Evolutionary conservation across 2,113 vertebrate genomes (phyloP).

Genomic region (Pycnonotus jocosus): DNA sequence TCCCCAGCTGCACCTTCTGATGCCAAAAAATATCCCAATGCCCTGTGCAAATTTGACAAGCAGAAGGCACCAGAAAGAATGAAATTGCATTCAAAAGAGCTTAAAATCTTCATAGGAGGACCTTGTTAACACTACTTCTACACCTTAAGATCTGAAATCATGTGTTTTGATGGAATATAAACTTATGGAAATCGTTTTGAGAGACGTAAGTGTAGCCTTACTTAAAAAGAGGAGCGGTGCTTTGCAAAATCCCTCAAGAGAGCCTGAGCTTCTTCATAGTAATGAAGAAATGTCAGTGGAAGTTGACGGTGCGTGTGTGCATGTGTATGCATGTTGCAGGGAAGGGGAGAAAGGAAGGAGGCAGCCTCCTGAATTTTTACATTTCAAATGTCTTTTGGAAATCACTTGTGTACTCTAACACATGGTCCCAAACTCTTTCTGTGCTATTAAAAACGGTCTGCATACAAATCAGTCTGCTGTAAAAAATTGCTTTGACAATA

Average conservation of each 20-base stretch:
- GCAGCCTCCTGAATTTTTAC: constrained; percentile 59
- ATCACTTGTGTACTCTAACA: constrained; percentile 61
- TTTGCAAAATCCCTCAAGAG: constrained; percentile 63
- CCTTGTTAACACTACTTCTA: constrained; percentile 51
- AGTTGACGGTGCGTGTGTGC: constrained; percentile 62
- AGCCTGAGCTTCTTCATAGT: constrained; percentile 55
- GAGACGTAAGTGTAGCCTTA: constrained; percentile 22
- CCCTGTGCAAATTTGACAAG: constrained; percentile 35
- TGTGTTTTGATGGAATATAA: constrained; percentile 60
- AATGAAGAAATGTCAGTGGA: constrained; percentile 71
- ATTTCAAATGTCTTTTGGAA: constrained; percentile 70
- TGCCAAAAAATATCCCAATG: background rate
- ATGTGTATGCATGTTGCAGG: constrained; percentile 51
- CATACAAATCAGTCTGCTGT: constrained; percentile 68
- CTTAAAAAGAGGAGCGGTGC: constrained; percentile 58
- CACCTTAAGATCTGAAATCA: constrained; percentile 51
- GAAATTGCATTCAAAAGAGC: constrained; percentile 14
- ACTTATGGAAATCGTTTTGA: constrained; percentile 60
- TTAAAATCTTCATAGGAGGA: constrained; percentile 44
- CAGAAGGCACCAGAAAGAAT: constrained; percentile 1
- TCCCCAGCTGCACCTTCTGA: background rate
- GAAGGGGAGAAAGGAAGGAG: constrained; percentile 25
- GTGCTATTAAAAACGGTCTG: constrained; percentile 60
- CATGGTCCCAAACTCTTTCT: constrained; percentile 44
- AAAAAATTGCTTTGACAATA: constrained; percentile 71